These are phyloP conservation scores for Lobophora halterata DNA, from an alignment of 2,888 invertebrate species.

Conservation along the genomic window DNA sequence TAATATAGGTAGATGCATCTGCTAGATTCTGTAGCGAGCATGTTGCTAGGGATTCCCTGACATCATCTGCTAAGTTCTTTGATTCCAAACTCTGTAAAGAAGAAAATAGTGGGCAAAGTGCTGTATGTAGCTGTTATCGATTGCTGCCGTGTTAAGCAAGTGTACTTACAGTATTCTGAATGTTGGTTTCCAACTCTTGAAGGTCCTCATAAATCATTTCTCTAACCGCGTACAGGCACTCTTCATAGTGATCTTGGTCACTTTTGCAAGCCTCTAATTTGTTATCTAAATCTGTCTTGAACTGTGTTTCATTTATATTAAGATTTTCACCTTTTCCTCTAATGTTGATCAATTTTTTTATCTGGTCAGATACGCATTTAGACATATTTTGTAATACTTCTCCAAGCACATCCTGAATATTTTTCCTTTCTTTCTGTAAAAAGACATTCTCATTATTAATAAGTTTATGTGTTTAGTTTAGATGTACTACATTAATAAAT, in stretches of 20 bases:
- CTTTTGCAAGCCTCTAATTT: constrained; percentile 38
- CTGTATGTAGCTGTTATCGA: background rate
- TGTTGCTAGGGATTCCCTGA: constrained; percentile 37
- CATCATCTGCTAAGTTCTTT: constrained; percentile 39
- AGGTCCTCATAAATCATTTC: constrained; percentile 38
- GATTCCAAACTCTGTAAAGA: constrained; percentile 41
- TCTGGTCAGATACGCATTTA: constrained; percentile 39
- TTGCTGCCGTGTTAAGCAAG: background rate
- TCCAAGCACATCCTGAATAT: constrained; percentile 36
- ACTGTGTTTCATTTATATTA: constrained; percentile 36
- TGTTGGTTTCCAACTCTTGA: constrained; percentile 34
- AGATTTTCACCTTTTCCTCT: constrained; percentile 21
- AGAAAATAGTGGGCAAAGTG: constrained; percentile 1
- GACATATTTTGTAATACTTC: constrained; percentile 36
- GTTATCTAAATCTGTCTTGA: constrained; percentile 36
- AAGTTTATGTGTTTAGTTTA: too few species aligned
- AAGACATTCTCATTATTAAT: too few species aligned
- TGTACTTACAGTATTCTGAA: constrained; percentile 44
- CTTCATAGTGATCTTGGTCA: constrained; percentile 33
- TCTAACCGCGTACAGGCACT: constrained; percentile 40
- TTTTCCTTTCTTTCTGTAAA: constrained; percentile 41
- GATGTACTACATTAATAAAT: too few species aligned
- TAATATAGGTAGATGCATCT: constrained; percentile 38
- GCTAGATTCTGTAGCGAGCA: constrained; percentile 47
- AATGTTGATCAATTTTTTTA: constrained; percentile 29